A percentile compares a stretch with the other conserved stretches of the same genome.
These are phyloP conservation scores for Bothrops jararaca DNA, from an alignment of 2,113 vertebrate species.

Conservation along the genomic window DNA sequence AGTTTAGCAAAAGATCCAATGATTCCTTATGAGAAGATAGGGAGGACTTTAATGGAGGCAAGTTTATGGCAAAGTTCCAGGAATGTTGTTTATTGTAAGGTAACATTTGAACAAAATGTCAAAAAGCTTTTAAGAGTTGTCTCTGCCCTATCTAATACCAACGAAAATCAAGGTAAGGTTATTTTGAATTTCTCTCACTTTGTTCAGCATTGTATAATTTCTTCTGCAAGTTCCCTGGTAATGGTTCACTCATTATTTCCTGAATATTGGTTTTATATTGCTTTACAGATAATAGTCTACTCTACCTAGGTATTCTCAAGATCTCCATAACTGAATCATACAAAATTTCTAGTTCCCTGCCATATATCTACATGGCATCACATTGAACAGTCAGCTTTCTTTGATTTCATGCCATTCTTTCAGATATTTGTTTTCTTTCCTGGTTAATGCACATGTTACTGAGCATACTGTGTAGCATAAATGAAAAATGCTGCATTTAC, in stretches of 20 bases:
- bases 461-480: background rate
- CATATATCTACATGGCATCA: background rate
- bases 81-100: background rate
- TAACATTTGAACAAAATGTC: background rate
- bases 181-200: background rate
- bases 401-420: background rate
- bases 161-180: background rate
- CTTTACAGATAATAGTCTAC: background rate
- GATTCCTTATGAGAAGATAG: background rate
- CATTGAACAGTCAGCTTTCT: background rate
- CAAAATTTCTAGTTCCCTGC: background rate
- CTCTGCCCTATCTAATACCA: background rate
- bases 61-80: background rate
- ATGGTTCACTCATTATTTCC: background rate
- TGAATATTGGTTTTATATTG: background rate
- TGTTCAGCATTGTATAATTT: background rate
- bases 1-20: background rate
- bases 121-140: background rate
- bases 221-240: background rate
- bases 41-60: background rate
- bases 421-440: background rate
- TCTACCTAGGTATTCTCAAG: background rate
- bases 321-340: background rate
- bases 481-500: background rate
- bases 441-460: background rate